Conservation (phyloP, 2,113 vertebrate genomes). For the Tenebrosternarchus preto region DNA sequence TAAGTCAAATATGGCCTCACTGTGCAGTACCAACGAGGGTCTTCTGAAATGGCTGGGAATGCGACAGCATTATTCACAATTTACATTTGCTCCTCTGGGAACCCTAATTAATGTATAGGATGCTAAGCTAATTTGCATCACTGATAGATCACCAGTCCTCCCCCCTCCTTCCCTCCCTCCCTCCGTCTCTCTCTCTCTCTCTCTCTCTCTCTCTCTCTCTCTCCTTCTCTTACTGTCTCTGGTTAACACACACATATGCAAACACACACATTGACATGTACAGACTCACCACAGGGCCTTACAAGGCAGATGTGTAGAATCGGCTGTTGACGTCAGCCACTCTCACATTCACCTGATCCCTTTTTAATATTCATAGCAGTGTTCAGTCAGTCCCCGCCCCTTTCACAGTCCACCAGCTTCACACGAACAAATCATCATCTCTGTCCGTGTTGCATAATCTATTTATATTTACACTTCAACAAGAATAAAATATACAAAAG, state of each 20-base stretch:
- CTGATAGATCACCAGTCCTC: slow-evolving; percentile 59
- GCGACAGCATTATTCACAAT: slow-evolving; percentile 51
- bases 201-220: background rate
- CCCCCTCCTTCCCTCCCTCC: background rate
- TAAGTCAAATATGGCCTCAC: background rate
- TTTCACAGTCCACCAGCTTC: background rate
- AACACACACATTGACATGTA: slow-evolving; percentile 39
- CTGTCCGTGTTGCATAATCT: no score
- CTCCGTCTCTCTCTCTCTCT: background rate
- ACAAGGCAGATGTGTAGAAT: slow-evolving; percentile 36
- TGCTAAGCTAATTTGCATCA: slow-evolving; percentile 73
- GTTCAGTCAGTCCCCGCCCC: background rate
- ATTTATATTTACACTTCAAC: no score
- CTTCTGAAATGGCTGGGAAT: background rate
- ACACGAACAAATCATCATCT: background rate
- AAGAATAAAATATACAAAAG: no score
- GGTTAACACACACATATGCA: background rate
- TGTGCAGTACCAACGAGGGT: background rate
- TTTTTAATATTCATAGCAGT: slow-evolving; percentile 8
- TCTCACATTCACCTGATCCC: background rate
- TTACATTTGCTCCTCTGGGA: slow-evolving; percentile 66
- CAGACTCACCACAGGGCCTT: slow-evolving; percentile 45
- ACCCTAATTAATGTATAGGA: slow-evolving; percentile 77
- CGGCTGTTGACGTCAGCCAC: background rate
- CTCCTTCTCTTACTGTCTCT: background rate